Evolutionary conservation across 2,113 vertebrate genomes (phyloP).

Genomic region (Conger conger): DNA sequence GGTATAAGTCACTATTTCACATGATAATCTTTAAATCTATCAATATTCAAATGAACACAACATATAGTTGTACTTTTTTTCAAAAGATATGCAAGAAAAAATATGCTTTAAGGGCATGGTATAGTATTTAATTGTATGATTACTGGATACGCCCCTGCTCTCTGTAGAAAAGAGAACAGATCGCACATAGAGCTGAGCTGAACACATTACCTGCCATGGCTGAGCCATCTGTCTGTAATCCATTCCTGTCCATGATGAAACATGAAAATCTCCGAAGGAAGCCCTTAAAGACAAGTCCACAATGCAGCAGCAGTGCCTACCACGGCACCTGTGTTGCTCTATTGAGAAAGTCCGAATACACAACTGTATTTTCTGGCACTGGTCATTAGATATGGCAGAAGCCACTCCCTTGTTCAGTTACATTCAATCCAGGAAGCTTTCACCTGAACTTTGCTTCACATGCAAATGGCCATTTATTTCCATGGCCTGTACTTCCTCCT

Average conservation of each 20-base stretch:
- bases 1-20: too few relatives aligned
- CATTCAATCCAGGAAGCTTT: constrained; percentile 7
- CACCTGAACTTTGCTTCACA: constrained; percentile 62
- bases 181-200: constrained; percentile 24
- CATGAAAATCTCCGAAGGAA: background rate
- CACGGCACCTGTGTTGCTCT: background rate
- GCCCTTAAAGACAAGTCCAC: background rate
- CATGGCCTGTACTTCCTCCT: constrained; percentile 65
- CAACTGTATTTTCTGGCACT: background rate
- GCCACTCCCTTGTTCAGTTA: constrained; percentile 14
- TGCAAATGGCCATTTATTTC: constrained; percentile 29
- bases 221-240: constrained; percentile 26
- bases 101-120: background rate
- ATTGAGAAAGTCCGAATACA: background rate
- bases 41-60: background rate
- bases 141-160: background rate
- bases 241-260: constrained; percentile 32
- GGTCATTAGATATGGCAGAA: constrained; percentile 14
- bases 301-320: background rate
- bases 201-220: constrained; percentile 3
- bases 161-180: constrained; percentile 2
- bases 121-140: background rate
- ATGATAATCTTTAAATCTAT: background rate
- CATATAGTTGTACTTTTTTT: background rate
- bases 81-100: background rate